phyloP scores from a whole-genome alignment of 2,113 vertebrate genomes.

The Heterocephalus glaber region DNA sequence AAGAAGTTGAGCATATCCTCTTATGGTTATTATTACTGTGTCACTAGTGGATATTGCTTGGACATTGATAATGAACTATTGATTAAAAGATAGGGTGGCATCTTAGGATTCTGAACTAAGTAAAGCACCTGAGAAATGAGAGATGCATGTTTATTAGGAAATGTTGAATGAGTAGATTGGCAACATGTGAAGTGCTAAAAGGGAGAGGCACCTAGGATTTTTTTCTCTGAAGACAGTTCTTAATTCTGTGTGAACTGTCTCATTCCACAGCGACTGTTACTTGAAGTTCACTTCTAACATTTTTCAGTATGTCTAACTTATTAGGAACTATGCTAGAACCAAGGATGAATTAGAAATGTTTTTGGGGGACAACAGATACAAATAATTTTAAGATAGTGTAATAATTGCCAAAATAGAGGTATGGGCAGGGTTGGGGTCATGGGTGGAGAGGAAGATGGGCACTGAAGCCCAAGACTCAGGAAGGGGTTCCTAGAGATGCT shows the following conservation, averaged over 20 bases:
- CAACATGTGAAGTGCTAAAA: not conserved
- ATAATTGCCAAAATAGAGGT: not conserved
- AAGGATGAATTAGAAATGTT: not conserved
- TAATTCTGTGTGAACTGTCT: not conserved
- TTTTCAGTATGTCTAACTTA: not conserved
- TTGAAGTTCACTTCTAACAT: not conserved
- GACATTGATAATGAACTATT: not conserved
- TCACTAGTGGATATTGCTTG: not conserved
- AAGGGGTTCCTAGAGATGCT: not conserved
- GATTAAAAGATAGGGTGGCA: not conserved
- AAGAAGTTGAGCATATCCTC: not conserved
- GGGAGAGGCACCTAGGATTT: not conserved
- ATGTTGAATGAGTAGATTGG: not conserved
- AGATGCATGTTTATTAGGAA: not conserved
- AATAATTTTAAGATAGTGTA: not conserved
- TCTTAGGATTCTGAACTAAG: not conserved
- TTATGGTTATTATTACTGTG: not conserved
- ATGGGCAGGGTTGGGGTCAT: fast-evolving
- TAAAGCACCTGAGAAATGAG: not conserved
- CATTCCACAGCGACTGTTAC: not conserved
- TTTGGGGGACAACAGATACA: not conserved
- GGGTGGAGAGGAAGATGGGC: not conserved
- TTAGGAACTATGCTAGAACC: not conserved
- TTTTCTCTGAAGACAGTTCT: not conserved
- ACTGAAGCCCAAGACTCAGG: not conserved